A percentile compares a stretch with the other conserved stretches of the same genome.
These are phyloP conservation scores for Saturnia pavonia DNA, from an alignment of 2,888 invertebrate species.

Conservation along the genomic window DNA sequence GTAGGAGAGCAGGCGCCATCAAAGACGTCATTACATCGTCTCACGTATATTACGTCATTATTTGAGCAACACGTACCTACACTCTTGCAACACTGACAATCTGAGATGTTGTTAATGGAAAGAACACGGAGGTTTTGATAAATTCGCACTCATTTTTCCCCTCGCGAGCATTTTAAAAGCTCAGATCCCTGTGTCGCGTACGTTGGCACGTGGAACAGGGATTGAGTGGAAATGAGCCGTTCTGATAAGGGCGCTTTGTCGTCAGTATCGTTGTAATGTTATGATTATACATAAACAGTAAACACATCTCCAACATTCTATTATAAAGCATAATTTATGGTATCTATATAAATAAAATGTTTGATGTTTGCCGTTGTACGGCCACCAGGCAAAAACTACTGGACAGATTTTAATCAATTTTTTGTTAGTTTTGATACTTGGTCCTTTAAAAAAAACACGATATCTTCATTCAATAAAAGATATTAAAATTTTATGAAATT, in stretches of 20 bases:
- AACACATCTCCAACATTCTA: not conserved
- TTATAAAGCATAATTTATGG: not conserved
- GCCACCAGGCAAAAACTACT: too few relatives aligned
- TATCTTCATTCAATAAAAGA: too few relatives aligned
- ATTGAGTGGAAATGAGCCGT: slow-evolving; percentile 71
- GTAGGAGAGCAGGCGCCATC: slow-evolving; percentile 56
- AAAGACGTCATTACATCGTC: slow-evolving; percentile 68
- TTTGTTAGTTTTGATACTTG: too few relatives aligned
- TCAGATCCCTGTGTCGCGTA: slow-evolving; percentile 45
- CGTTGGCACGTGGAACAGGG: slow-evolving; percentile 58
- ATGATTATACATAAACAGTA: slow-evolving; percentile 2
- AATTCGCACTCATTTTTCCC: slow-evolving; percentile 61
- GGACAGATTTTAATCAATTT: too few relatives aligned
- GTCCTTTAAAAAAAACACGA: too few relatives aligned
- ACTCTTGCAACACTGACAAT: slow-evolving; percentile 62
- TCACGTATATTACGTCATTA: slow-evolving; percentile 71
- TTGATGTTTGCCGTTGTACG: too few relatives aligned
- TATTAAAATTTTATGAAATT: too few relatives aligned
- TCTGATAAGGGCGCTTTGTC: slow-evolving; percentile 60
- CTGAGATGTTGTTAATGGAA: slow-evolving; percentile 76
- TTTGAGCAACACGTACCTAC: slow-evolving; percentile 60
- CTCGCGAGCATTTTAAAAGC: slow-evolving; percentile 57
- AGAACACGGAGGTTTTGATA: slow-evolving; percentile 74
- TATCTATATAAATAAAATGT: too few relatives aligned
- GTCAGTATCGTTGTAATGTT: slow-evolving; percentile 33